Evolutionary conservation across 1,140 invertebrate species (phyloP).

Genomic region (Polypedilum vanderplanki): DNA sequence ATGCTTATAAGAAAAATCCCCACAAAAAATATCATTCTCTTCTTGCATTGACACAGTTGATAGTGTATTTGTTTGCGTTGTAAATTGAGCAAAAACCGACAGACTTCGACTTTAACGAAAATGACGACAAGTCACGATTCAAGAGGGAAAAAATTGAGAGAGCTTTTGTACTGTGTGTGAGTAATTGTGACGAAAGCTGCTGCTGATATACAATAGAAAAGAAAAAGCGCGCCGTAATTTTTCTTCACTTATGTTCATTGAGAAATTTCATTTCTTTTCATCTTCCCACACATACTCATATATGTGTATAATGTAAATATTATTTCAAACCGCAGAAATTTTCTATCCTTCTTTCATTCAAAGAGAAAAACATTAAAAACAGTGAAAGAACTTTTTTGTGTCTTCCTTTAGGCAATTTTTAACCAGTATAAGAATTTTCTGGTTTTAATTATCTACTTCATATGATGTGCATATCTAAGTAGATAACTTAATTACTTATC

Average conservation of each 20-base stretch:
- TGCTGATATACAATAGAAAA: background rate
- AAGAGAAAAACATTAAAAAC: too few relatives aligned
- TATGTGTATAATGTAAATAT: too few relatives aligned
- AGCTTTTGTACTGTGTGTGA: background rate
- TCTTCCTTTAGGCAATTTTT: too few relatives aligned
- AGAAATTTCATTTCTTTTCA: background rate
- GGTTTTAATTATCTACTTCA: too few relatives aligned
- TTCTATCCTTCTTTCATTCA: too few relatives aligned
- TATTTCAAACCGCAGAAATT: background rate
- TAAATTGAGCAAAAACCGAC: too few relatives aligned
- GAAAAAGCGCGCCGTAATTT: background rate
- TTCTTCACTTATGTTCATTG: background rate
- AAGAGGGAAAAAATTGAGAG: background rate
- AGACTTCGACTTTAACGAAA: background rate
- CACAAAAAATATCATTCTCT: background rate
- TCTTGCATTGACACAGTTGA: background rate
- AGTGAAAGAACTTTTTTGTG: too few relatives aligned
- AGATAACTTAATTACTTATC: background rate
- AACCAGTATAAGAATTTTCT: too few relatives aligned
- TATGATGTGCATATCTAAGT: too few relatives aligned
- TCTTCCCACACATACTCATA: background rate
- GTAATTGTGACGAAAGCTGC: background rate
- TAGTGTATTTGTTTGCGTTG: too few relatives aligned
- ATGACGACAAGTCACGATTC: background rate
- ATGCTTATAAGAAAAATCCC: conserved; percentile 2